Evolutionary conservation across 2,888 invertebrate species (phyloP), one percentile per base, ranked within the genome.

Genomic region (Lathronympha strigana): DNA sequence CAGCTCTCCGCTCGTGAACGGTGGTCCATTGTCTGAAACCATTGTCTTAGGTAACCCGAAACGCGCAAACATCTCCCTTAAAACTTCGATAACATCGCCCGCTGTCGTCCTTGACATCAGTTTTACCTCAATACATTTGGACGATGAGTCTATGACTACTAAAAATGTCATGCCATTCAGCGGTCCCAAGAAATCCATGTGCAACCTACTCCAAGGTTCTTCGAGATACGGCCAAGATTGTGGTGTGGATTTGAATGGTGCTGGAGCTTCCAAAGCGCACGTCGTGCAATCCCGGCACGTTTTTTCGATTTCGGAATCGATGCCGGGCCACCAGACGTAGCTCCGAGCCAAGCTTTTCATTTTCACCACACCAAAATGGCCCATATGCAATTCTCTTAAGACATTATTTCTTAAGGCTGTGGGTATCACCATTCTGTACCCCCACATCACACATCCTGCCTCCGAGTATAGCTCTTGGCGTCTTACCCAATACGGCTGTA

Each of bases 381-480:
- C 36, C 36, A 36, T 36, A 11, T 36, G 36, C 15, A 38, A 15
- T 8, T 38, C 38, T 4, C 15, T n/a, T 15, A 38, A 15, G 15
- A 38, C 38, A 4, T 38, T 4, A 15, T 4, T 15, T 38, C 15
- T 38, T 15, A 38, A 38, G 4, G 38, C 15, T 15, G n/a, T 38
- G 4, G 47, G 47, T 49, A 49, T 49, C 6, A 49, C 25, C 23
- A 49, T 49, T 49, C 47, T 49, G 25, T 49, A 49, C 21, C 45
- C 45, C 45, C 45, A 45, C 45, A 45, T 45, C 9, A 45, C n/a
- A 13, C 47, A 23, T 3, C 23, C 47, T 13, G 21, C 13, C 8
- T 47, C 47, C 4, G 21, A 3, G 23, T 47, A 47, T 23, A 47
- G 11, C 23, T 47, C 47, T 4, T 47, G 47, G 13, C 47, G 21